A percentile compares a stretch with the other conserved stretches of the same genome.
phyloP scores from a whole-genome alignment of 2,888 invertebrate species.

The Spatulosminthurus flaviceps region DNA sequence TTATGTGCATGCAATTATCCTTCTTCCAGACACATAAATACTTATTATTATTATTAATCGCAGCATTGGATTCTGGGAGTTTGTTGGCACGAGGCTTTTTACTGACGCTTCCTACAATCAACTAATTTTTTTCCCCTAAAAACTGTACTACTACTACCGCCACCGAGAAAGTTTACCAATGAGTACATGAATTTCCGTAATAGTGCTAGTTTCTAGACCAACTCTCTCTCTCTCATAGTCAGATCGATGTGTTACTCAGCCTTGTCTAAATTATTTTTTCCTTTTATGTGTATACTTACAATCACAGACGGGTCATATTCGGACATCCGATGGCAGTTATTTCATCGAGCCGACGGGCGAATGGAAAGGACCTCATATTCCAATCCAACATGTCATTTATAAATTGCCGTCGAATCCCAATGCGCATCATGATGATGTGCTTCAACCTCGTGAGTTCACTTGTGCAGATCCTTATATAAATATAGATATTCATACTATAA shows the following conservation, averaged over 20 bases:
- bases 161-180: too few species aligned
- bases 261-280: background rate
- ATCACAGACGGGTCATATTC: slow-evolving; percentile 79
- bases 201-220: too few species aligned
- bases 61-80: background rate
- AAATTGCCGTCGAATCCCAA: slow-evolving; percentile 64
- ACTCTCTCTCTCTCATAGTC: too few species aligned
- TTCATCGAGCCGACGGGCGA: slow-evolving; percentile 75
- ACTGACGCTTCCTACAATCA: too few species aligned
- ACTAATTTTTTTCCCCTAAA: background rate
- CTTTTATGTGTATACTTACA: slow-evolving; percentile 65
- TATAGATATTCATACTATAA: background rate
- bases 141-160: too few species aligned
- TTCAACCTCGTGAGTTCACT: slow-evolving; percentile 30
- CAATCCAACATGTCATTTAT: slow-evolving; percentile 69
- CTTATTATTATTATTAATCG: slow-evolving; percentile 2
- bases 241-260: too few species aligned
- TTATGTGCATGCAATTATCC: background rate
- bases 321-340: slow-evolving; percentile 74
- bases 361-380: slow-evolving; percentile 66
- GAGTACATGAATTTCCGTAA: too few species aligned
- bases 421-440: slow-evolving; percentile 47
- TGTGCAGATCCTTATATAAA: background rate
- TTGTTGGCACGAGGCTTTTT: background rate
- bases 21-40: slow-evolving; percentile 12